Base-by-base conservation (phyloP, 2,797 vertebrate species). In the Limnodromus scolopaceus region DNA sequence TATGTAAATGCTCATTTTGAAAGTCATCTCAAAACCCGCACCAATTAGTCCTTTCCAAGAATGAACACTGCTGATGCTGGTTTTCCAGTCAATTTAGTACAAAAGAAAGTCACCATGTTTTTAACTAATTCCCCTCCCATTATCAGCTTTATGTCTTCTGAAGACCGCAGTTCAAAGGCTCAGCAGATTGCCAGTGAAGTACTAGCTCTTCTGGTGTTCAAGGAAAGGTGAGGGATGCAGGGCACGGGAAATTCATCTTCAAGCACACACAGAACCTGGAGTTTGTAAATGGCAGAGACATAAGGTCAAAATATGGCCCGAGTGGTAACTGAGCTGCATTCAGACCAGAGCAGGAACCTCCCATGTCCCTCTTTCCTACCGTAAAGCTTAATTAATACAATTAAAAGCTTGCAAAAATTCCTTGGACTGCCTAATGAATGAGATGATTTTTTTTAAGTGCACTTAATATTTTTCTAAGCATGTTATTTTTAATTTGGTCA, bases 201-300 rank as follows among this genome's bases (percentile, higher is more conserved):
- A 78, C 34, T 10, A 83, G 83, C 34, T 91, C 89, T 80, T 93
- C 74, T 87, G 53, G 71, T 70, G 19, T 64, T 87, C 17, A 32
- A 51, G 54, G 53, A 84, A 93, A 93, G 89, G 82, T 92, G 88
- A 97, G 49, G 49, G 79, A 89, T 43, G 48, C 8, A 64, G 95
- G 92, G 82, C 81, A 93, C 10, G 3, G 93, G 94, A 96, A 97
- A 97, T 95, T 72, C 41, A 90, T 92, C 95, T 97, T 93, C 87
- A 96, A 69, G 96, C 66, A 92, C 57, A 75, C 34, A 70, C 72
- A 83, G 70, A 81, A 90, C 43, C 48, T 58, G 55, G 54, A 85
- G 24, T 77, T 72, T 57, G 7, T 14, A 80, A 77, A 23, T 11
- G 39, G 30, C 30, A 70, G 76, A 72, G 55, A 75, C 43, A 23